Percentiles rank a stretch among this genome's conserved stretches.
These are phyloP conservation scores for Drosophila mimetica DNA, from an alignment of 2,888 invertebrate species.

Conservation along the genomic window DNA sequence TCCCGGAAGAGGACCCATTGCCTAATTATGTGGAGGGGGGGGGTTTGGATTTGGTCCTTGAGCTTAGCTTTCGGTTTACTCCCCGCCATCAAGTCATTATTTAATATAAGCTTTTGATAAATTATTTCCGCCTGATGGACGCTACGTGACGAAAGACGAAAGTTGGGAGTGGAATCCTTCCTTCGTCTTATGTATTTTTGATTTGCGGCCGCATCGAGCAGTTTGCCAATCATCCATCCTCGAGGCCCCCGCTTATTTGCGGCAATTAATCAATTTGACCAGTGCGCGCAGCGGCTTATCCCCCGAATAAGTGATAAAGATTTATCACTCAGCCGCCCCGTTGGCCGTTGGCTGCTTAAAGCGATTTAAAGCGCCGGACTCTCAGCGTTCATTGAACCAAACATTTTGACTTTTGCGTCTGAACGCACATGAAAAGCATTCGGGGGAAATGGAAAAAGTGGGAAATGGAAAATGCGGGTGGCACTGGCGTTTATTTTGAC, in stretches of 20 bases:
- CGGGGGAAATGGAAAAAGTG: conserved; percentile 27
- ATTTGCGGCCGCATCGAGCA: conserved; percentile 64
- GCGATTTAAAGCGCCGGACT: conserved; percentile 38
- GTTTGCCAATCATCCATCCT: conserved; percentile 40
- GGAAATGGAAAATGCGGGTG: conserved; percentile 4
- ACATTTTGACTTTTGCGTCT: conserved; percentile 77
- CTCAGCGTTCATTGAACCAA: conserved; percentile 74
- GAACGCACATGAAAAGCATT: conserved; percentile 73
- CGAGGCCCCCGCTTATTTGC: conserved; percentile 64
- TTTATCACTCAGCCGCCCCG: conserved; percentile 68
- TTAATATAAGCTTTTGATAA: conserved; percentile 74
- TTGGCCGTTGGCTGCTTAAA: conserved; percentile 9
- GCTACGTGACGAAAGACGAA: conserved; percentile 72
- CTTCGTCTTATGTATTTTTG: conserved; percentile 50
- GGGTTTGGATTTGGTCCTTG: conserved; percentile 23
- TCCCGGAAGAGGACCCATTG: conserved; percentile 4
- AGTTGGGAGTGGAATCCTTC: too few species aligned
- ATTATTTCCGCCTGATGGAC: conserved; percentile 72
- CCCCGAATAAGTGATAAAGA: conserved; percentile 74
- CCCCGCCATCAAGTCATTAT: conserved; percentile 74
- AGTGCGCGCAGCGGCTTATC: conserved; percentile 58
- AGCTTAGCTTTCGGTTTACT: too few species aligned
- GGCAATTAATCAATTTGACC: conserved; percentile 79
- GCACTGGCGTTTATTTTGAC: conserved; percentile 26
- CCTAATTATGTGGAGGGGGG: conserved; percentile 41